Percentiles rank a stretch among this genome's conserved stretches.
Evolutionary conservation across 1,140 invertebrate species (phyloP).

Genomic region (Periplaneta americana): DNA sequence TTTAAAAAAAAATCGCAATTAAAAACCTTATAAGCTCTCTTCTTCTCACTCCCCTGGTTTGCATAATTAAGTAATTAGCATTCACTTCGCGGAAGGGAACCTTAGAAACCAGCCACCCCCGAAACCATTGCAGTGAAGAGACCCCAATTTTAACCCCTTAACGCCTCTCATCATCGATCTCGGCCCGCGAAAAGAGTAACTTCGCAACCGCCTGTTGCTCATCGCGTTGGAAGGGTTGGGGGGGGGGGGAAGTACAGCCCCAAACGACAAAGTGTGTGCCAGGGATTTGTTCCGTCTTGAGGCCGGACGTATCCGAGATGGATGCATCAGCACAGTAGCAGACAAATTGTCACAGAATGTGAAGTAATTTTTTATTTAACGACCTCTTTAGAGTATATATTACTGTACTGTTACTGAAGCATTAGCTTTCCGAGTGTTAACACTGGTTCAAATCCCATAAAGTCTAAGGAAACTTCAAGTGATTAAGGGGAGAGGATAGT

Average conservation of each 20-base stretch:
- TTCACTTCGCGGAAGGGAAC: constrained; percentile 7
- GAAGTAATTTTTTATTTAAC: no score
- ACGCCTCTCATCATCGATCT: background rate
- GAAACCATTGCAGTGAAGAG: background rate
- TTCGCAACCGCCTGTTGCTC: constrained; percentile 1
- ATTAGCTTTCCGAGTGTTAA: no score
- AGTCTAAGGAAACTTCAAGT: no score
- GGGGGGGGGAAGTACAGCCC: background rate
- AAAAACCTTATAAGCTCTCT: background rate
- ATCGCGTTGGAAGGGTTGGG: background rate
- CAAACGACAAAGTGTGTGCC: background rate
- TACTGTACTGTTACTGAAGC: no score
- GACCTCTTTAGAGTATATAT: no score
- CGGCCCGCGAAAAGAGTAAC: background rate
- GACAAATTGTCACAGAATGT: no score
- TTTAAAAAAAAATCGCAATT: constrained; percentile 1
- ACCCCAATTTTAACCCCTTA: background rate
- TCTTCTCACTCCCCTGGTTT: constrained; percentile 21
- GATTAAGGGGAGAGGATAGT: no score
- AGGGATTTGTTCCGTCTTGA: background rate
- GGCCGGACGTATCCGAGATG: background rate
- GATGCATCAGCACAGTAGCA: no score
- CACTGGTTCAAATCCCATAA: no score
- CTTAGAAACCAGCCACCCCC: background rate
- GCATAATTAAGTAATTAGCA: constrained; percentile 18